Evolutionary conservation across 2,797 vertebrate species (phyloP), one percentile per base, ranked within the genome.

Genomic region (Sebastes jordani): DNA sequence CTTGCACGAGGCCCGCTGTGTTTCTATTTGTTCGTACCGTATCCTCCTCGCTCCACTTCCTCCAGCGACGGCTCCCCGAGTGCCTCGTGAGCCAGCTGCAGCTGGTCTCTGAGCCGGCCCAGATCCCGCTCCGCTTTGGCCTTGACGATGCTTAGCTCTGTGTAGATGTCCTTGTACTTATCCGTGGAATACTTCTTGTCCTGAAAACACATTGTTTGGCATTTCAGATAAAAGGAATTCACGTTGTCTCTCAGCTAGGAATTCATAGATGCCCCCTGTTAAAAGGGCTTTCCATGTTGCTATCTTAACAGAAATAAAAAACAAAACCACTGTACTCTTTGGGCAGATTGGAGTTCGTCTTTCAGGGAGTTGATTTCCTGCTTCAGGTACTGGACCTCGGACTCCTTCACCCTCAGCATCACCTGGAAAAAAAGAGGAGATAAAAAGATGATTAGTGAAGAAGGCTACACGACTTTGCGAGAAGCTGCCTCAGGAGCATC

Each of bases 121-220:
- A 96, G 89, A 49, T 97, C 96, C 52, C 96, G 91, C 89, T 97
- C 96, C 0, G 94, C 95, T 92, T 97, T 97, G 90, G 96, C 96
- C 93, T 94, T 95, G 54, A 96, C 95, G 13, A 97, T 97, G 87
- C 96, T 97, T 89, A 97, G 93, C 90, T 97, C 96, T 1, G 96
- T 97, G 93, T 97, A 97, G 84, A 97, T 97, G 93, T 97, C 96
- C 88, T 97, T 97, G 90, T 97, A 97, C 87, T 97, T 97, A 90
- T 97, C 96, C 1, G 96, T 96, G 30, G 96, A 90, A 70, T 97
- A 97, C 60, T 97, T 97, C 86, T 96, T 97, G 87, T 97, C 96
- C 96, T 97, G 66, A 27, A 83, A 90, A 81, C 49, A 90, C 59
- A 89, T 32, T 30, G 29, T 83, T 71, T 54, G 36, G 14, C 38